Evolutionary conservation across 2,113 vertebrate genomes (phyloP).

Genomic region (Tetrao urogallus): DNA sequence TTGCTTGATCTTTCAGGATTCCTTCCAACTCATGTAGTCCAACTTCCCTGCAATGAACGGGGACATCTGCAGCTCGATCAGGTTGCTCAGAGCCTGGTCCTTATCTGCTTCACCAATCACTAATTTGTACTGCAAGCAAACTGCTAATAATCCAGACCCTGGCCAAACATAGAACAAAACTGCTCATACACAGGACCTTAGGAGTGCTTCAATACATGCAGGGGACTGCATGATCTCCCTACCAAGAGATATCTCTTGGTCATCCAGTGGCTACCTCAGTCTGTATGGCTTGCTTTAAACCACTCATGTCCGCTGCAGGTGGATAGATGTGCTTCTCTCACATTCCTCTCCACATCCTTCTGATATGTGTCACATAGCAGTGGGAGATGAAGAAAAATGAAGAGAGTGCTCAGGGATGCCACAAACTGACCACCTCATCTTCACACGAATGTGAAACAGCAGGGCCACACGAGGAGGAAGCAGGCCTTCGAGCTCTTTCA

Average conservation of each 20-base stretch:
- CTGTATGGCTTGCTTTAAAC: not conserved
- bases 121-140: not conserved
- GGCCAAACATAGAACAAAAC: not conserved
- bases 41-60: too few species aligned
- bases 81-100: too few species aligned
- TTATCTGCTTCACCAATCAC: not conserved
- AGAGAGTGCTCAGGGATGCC: not conserved
- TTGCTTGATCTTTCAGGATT: too few species aligned
- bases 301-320: not conserved
- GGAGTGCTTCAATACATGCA: not conserved
- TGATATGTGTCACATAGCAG: not conserved
- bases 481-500: not conserved
- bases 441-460: not conserved
- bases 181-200: not conserved
- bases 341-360: not conserved
- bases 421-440: not conserved
- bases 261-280: not conserved
- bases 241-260: not conserved
- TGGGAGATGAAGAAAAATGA: not conserved
- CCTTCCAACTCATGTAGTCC: too few species aligned
- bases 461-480: not conserved
- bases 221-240: not conserved
- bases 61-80: too few species aligned
- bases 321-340: not conserved
- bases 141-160: not conserved